Evolutionary conservation across 2,888 invertebrate species (phyloP).

Genomic region (Mesopsocus fuscifrons): DNA sequence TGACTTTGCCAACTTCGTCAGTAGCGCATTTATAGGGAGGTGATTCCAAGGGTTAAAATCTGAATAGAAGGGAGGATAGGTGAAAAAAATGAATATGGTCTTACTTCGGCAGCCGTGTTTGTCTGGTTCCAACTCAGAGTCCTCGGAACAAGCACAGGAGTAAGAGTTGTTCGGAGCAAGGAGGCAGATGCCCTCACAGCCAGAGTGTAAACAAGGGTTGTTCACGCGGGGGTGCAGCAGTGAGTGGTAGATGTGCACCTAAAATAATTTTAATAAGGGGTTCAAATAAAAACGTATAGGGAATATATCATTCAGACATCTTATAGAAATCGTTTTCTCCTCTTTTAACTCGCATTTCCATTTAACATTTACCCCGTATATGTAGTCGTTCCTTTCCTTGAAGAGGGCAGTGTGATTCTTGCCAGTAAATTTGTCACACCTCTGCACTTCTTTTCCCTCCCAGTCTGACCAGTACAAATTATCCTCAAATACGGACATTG

Average conservation of each 20-base stretch:
- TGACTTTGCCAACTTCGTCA: no score
- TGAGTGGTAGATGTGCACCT: conserved; percentile 53
- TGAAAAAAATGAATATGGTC: no score
- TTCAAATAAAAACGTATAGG: neutral
- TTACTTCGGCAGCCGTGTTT: conserved; percentile 30
- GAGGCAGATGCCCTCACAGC: conserved; percentile 63
- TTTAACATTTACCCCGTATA: conserved; percentile 29
- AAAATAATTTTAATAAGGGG: neutral
- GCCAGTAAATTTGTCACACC: conserved; percentile 58
- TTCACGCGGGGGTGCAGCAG: conserved; percentile 30
- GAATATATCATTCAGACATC: no score
- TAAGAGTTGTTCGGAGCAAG: conserved; percentile 31
- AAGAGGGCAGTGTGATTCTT: conserved; percentile 36
- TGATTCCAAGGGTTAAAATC: no score
- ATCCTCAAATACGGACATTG: conserved; percentile 73
- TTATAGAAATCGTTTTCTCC: neutral
- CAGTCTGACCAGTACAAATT: conserved; percentile 82
- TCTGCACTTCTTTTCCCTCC: conserved; percentile 51
- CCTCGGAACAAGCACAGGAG: conserved; percentile 58
- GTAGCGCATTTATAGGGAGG: no score
- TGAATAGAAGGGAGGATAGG: no score
- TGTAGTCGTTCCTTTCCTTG: conserved; percentile 29
- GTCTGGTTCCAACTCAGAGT: conserved; percentile 37
- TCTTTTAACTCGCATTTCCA: neutral
- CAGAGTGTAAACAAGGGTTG: conserved; percentile 40